Percentiles rank a stretch among this genome's conserved stretches.
Evolutionary conservation across 2,113 vertebrate species (phyloP).

Genomic region (Bagarius yarrelli): DNA sequence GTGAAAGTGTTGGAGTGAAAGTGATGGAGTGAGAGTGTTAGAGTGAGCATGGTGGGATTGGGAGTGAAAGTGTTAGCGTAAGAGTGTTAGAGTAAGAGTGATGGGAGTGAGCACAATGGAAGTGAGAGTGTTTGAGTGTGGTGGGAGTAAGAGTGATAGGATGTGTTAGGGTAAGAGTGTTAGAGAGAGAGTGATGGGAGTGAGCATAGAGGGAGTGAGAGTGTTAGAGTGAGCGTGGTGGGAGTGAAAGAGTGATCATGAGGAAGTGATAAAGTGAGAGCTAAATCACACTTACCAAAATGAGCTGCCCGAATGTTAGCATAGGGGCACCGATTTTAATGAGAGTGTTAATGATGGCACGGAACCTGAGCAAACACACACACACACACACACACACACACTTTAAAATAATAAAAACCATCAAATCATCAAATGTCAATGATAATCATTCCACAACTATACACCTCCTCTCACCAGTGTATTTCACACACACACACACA

Average conservation of each 20-base stretch:
- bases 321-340: conserved; percentile 88
- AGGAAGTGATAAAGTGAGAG: not conserved
- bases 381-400: not conserved
- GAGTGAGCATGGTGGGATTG: too few species aligned
- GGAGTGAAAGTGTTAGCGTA: too few species aligned
- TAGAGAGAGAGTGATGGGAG: not conserved
- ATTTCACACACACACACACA: not conserved
- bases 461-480: not conserved
- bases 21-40: too few species aligned
- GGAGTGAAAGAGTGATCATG: not conserved
- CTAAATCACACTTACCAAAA: conserved; percentile 75
- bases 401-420: not conserved
- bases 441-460: not conserved
- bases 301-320: conserved; percentile 85
- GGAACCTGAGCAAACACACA: conserved; percentile 71
- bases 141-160: too few species aligned
- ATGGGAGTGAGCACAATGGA: too few species aligned
- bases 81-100: too few species aligned
- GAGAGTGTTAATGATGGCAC: conserved; percentile 85
- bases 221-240: too few species aligned
- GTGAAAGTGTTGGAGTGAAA: too few species aligned
- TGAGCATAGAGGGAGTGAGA: not conserved
- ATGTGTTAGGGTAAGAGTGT: too few species aligned
- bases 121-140: too few species aligned
- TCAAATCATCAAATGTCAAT: not conserved